Evolutionary conservation across 2,797 vertebrate genomes (phyloP), one percentile per base, ranked within the genome.

Genomic region (Paguma larvata): DNA sequence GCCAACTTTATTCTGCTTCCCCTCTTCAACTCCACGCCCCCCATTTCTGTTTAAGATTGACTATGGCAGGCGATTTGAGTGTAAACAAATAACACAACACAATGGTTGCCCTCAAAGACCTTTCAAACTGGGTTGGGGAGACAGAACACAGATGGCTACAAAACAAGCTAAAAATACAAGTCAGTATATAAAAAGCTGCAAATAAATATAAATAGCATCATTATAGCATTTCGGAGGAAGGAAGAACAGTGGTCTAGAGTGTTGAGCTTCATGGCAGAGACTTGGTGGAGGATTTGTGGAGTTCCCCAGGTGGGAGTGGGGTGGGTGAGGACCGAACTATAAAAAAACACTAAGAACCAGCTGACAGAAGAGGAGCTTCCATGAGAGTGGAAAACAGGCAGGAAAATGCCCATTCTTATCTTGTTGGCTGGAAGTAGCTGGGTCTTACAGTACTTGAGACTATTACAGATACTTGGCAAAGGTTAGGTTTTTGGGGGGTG

Each of bases 151-250:
- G 97, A 97, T 95, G 95, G 87, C 87, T 67, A 87, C 92, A 95
- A 97, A 97, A 97, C 95, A 96, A 94, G 95, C 94, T 98, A 98
- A 98, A 98, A 98, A 98, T 98, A 98, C 44, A 94, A 92, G 85
- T 53, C 68, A 34, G 90, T 83, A 46, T 97, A 98, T 97, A 96
- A 98, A 98, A 98, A 98, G 98, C 97, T 93, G 46, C 92, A 87
- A 93, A 91, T 97, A 95, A 96, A 94, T 97, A 97, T 88, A 98
- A 97, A 98, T 96, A 97, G 93, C 89, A 79, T 95, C 94, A 51
- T 65, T 90, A 72, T 16, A 85, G 82, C 82, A 62, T 59, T 32
- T 15, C 59, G 25, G 90, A 96, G 95, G 84, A 93, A 96, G 93
- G 86, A 95, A 92, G 86, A 96, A 63, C 85, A 87, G 86, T 65